These are phyloP conservation scores for Drepana falcataria DNA, from an alignment of 2,888 invertebrate genomes.

Conservation along the genomic window DNA sequence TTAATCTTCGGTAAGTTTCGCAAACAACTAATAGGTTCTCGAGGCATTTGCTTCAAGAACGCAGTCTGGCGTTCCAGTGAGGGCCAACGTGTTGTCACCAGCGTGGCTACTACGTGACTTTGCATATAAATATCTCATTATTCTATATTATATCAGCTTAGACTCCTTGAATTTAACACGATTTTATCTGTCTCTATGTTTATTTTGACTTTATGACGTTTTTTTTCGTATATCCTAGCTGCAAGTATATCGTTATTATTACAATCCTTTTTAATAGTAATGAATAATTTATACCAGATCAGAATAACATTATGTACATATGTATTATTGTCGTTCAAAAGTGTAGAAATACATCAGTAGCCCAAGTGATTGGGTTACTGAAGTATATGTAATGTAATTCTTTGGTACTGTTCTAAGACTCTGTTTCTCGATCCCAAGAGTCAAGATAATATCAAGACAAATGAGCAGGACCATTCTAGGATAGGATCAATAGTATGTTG, in stretches of 20 bases:
- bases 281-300: no score
- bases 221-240: not conserved
- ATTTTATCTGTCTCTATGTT: conserved; percentile 25
- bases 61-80: conserved; percentile 37
- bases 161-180: conserved; percentile 45
- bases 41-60: conserved; percentile 48
- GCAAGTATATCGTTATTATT: not conserved
- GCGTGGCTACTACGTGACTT: conserved; percentile 49
- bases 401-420: no score
- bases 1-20: conserved; percentile 36
- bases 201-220: not conserved
- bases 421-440: no score
- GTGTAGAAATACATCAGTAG: no score
- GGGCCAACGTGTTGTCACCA: conserved; percentile 52
- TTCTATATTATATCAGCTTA: conserved; percentile 39
- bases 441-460: no score
- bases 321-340: no score
- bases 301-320: no score
- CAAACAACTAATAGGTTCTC: conserved; percentile 40
- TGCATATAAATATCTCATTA: conserved; percentile 47
- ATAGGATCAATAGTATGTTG: no score
- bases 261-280: no score
- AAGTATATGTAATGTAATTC: no score
- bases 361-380: no score
- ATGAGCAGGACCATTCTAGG: no score